Evolutionary conservation across 2,888 invertebrate genomes (phyloP).

Genomic region (Helicoverpa assulta): DNA sequence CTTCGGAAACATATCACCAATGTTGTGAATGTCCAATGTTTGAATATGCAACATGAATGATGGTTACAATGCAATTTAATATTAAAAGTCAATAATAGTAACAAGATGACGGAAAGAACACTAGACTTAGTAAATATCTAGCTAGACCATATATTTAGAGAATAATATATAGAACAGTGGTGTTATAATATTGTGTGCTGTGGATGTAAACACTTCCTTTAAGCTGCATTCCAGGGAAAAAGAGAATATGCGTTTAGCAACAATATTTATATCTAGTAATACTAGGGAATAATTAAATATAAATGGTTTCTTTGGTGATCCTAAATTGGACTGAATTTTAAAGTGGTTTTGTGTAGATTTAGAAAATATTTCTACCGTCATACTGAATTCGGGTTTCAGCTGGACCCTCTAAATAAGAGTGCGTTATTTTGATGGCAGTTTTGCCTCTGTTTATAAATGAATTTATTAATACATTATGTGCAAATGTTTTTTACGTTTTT

Average conservation of each 20-base stretch:
- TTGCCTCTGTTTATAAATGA: too few species aligned
- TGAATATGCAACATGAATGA: slow-evolving; percentile 25
- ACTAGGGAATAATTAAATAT: neutral
- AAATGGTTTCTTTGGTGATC: slow-evolving; percentile 24
- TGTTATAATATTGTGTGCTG: slow-evolving; percentile 59
- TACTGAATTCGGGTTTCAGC: too few species aligned
- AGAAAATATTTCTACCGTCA: too few species aligned
- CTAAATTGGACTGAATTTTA: slow-evolving; percentile 5
- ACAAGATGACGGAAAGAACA: slow-evolving; percentile 41
- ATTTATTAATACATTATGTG: too few species aligned
- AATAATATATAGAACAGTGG: slow-evolving; percentile 66
- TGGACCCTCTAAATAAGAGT: too few species aligned
- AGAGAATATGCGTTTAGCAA: slow-evolving; percentile 69
- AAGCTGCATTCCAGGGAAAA: slow-evolving; percentile 87
- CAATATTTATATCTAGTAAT: slow-evolving; percentile 36
- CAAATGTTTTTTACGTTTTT: too few species aligned
- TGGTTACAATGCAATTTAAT: slow-evolving; percentile 40
- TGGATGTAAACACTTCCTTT: slow-evolving; percentile 80
- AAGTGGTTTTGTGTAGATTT: neutral
- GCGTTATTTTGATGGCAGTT: too few species aligned
- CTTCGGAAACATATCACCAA: slow-evolving; percentile 32
- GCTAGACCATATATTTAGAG: slow-evolving; percentile 56
- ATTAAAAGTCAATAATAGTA: slow-evolving; percentile 43
- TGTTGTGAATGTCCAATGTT: slow-evolving; percentile 20
- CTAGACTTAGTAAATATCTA: slow-evolving; percentile 55